Evolutionary conservation across 64 coral and sea anemone genomes (phyloP).

Genomic region (Cladopsammia gracilis): DNA sequence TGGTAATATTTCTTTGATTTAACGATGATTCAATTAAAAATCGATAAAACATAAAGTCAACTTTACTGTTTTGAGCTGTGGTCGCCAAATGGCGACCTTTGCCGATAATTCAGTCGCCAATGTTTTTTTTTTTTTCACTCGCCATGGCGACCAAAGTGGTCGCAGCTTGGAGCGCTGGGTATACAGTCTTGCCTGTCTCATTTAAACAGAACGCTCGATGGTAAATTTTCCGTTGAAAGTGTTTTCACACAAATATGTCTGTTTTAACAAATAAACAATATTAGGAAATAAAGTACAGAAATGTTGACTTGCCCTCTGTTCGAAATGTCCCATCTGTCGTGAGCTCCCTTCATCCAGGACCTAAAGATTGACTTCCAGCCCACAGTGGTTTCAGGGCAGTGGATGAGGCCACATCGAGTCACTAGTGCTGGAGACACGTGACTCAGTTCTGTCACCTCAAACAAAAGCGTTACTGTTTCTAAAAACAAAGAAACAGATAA

Average conservation of each 20-base stretch:
- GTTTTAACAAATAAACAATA: neutral
- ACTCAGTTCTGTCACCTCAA: slow-evolving; percentile 80
- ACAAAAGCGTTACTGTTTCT: slow-evolving; percentile 73
- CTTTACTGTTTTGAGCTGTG: too few species aligned
- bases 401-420: slow-evolving; percentile 85
- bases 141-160: too few species aligned
- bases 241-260: neutral
- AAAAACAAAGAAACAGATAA: neutral
- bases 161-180: too few species aligned
- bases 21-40: too few species aligned
- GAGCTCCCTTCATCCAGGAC: slow-evolving; percentile 91
- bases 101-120: too few species aligned
- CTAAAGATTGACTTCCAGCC: slow-evolving; percentile 94
- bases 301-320: slow-evolving; percentile 82
- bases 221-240: too few species aligned
- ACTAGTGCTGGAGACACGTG: slow-evolving; percentile 78
- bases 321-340: slow-evolving; percentile 91
- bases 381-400: slow-evolving; percentile 82
- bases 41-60: too few species aligned
- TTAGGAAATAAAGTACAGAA: neutral
- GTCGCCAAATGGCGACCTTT: too few species aligned
- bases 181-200: too few species aligned
- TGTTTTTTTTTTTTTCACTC: too few species aligned
- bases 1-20: too few species aligned
- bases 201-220: too few species aligned